These are phyloP conservation scores for Onychomys arenicola DNA, from an alignment of 2,797 vertebrate genomes.

Conservation along the genomic window DNA sequence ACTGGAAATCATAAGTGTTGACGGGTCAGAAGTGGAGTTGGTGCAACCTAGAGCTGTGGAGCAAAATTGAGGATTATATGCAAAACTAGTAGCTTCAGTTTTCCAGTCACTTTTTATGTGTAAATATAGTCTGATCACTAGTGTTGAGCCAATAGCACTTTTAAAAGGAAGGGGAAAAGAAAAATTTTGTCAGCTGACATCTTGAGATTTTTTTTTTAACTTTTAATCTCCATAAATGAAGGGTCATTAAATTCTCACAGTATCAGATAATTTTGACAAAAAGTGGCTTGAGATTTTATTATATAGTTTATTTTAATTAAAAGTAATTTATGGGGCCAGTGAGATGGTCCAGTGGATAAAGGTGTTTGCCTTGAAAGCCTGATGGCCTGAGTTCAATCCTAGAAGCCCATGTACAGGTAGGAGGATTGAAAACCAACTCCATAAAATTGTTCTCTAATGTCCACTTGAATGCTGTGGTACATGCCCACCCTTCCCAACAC, in stretches of 20 bases:
- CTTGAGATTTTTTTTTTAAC: neutral
- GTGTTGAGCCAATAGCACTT: slow-evolving; percentile 42
- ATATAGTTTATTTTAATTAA: slow-evolving; percentile 59
- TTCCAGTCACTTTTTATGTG: slow-evolving; percentile 55
- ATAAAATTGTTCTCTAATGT: neutral
- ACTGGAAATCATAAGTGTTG: slow-evolving; percentile 59
- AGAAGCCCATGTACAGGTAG: neutral
- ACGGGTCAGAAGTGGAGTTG: slow-evolving; percentile 74
- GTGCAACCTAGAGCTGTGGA: slow-evolving; percentile 54
- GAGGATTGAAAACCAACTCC: neutral
- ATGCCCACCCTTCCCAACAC: neutral
- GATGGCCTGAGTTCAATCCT: neutral
- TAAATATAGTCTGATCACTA: slow-evolving; percentile 61
- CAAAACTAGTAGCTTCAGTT: slow-evolving; percentile 53
- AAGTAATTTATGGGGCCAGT: neutral
- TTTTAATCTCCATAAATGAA: neutral
- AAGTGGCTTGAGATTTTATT: slow-evolving; percentile 63
- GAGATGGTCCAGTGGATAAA: neutral
- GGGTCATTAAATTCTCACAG: slow-evolving; percentile 69
- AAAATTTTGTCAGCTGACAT: slow-evolving; percentile 63
- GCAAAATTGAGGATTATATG: slow-evolving; percentile 60
- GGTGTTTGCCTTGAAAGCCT: neutral
- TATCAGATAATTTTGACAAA: slow-evolving; percentile 44
- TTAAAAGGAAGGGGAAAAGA: slow-evolving; percentile 33
- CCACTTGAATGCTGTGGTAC: no score